Percentiles rank a stretch among this genome's conserved stretches.
Evolutionary conservation across 2,888 invertebrate species (phyloP).

Genomic region (Noctua pronuba): DNA sequence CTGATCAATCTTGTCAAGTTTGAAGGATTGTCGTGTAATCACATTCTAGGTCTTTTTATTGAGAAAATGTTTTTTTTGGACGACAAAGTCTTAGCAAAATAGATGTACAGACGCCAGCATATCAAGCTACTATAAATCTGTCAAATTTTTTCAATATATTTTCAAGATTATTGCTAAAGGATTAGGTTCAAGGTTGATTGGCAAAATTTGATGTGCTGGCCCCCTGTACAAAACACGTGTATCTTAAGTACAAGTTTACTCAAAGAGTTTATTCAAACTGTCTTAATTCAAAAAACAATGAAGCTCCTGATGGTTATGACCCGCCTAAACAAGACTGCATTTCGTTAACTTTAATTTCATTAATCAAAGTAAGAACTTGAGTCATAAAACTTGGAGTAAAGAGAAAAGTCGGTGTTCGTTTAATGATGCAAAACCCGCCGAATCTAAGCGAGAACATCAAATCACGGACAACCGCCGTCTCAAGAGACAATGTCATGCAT

Average conservation of each 20-base stretch:
- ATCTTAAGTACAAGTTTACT: neutral
- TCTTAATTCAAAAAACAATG: constrained; percentile 47
- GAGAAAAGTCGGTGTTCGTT: constrained; percentile 54
- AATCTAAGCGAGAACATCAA: constrained; percentile 68
- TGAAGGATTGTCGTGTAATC: constrained; percentile 33
- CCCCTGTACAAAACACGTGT: neutral
- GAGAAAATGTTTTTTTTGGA: neutral
- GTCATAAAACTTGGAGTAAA: constrained; percentile 37
- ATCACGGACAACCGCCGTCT: constrained; percentile 63
- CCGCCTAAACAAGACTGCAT: constrained; percentile 35
- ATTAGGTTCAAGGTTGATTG: too few species aligned
- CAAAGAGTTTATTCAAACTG: constrained; percentile 29
- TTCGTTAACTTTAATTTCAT: constrained; percentile 54
- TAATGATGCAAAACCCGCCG: constrained; percentile 67
- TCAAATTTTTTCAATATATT: too few species aligned
- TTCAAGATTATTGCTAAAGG: too few species aligned
- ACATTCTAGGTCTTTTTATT: constrained; percentile 23
- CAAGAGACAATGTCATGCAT: constrained; percentile 59
- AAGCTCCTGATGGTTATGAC: constrained; percentile 13
- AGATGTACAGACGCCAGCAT: neutral
- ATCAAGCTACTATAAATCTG: too few species aligned
- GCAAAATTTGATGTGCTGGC: too few species aligned
- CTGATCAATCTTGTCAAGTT: constrained; percentile 44
- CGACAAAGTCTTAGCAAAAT: neutral
- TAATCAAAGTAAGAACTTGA: constrained; percentile 51